A percentile compares a stretch with the other conserved stretches of the same genome.
Evolutionary conservation across 2,888 invertebrate genomes (phyloP).

Genomic region (Andrena flavipes): DNA sequence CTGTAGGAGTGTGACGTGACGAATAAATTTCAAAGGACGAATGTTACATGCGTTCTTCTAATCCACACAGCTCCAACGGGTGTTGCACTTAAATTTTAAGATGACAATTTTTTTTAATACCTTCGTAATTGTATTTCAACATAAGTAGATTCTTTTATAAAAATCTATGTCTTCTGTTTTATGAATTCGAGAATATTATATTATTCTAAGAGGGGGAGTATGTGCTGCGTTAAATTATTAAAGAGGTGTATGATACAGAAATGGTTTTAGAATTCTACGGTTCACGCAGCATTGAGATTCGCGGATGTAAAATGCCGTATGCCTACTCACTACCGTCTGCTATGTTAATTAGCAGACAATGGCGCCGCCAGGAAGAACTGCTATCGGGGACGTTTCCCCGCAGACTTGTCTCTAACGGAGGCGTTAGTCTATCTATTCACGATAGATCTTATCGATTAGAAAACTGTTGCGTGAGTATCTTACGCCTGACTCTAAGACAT

Average conservation of each 20-base stretch:
- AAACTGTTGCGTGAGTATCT: neutral
- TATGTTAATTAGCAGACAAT: conserved; percentile 72
- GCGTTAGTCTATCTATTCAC: conserved; percentile 12
- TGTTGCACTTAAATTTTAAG: too few species aligned
- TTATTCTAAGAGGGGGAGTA: too few species aligned
- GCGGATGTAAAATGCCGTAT: conserved; percentile 52
- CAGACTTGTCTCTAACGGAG: conserved; percentile 22
- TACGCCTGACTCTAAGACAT: neutral
- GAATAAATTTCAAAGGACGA: conserved; percentile 41
- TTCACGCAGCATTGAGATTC: conserved; percentile 13
- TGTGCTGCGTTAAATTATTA: too few species aligned
- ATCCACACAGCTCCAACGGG: too few species aligned
- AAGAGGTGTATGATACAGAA: too few species aligned
- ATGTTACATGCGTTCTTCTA: conserved; percentile 25
- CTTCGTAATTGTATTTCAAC: too few species aligned
- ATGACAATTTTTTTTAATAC: too few species aligned
- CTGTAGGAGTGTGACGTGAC: neutral
- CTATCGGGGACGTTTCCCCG: conserved; percentile 30
- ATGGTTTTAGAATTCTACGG: too few species aligned
- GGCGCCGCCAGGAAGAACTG: conserved; percentile 57
- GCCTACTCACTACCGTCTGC: conserved; percentile 64
- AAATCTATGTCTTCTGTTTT: too few species aligned
- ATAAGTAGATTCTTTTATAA: too few species aligned
- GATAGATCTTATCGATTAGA: neutral
- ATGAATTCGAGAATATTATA: too few species aligned